Conservation (phyloP, 2,888 invertebrate genomes). For the Geotrupes spiniger region DNA sequence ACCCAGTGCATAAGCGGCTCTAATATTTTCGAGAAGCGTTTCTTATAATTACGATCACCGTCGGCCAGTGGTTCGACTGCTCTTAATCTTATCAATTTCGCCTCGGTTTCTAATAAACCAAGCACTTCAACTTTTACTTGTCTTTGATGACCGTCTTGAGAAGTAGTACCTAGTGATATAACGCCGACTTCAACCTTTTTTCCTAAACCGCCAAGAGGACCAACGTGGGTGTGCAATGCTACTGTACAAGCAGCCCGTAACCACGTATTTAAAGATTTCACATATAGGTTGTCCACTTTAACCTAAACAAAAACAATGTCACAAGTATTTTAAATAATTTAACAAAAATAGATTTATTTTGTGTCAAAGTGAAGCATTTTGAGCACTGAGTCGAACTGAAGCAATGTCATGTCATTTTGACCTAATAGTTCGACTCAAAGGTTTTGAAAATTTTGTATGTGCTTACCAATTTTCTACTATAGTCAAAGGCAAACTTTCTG, state of each 20-base stretch:
- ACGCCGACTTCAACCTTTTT: constrained; percentile 76
- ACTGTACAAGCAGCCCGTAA: constrained; percentile 76
- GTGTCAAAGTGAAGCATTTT: too few species aligned
- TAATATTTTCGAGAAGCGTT: constrained; percentile 75
- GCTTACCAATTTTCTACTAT: too few species aligned
- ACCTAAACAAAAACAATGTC: constrained; percentile 35
- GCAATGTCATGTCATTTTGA: too few species aligned
- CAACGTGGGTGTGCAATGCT: constrained; percentile 74
- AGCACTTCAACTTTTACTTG: constrained; percentile 86
- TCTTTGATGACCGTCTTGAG: constrained; percentile 62
- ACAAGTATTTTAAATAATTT: too few species aligned
- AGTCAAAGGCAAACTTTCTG: too few species aligned
- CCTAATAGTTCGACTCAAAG: too few species aligned
- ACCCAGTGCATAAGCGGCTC: constrained; percentile 79
- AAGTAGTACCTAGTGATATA: constrained; percentile 83
- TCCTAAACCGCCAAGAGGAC: constrained; percentile 68
- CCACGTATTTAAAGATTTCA: constrained; percentile 67
- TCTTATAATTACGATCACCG: constrained; percentile 75
- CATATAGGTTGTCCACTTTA: constrained; percentile 68
- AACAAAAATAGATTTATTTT: background rate
- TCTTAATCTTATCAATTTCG: constrained; percentile 70
- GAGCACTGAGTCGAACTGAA: too few species aligned
- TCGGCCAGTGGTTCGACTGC: constrained; percentile 81
- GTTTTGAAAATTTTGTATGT: too few species aligned
- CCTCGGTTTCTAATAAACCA: constrained; percentile 74